Conservation (phyloP, 2,113 vertebrate genomes). For the Pandion haliaetus region DNA sequence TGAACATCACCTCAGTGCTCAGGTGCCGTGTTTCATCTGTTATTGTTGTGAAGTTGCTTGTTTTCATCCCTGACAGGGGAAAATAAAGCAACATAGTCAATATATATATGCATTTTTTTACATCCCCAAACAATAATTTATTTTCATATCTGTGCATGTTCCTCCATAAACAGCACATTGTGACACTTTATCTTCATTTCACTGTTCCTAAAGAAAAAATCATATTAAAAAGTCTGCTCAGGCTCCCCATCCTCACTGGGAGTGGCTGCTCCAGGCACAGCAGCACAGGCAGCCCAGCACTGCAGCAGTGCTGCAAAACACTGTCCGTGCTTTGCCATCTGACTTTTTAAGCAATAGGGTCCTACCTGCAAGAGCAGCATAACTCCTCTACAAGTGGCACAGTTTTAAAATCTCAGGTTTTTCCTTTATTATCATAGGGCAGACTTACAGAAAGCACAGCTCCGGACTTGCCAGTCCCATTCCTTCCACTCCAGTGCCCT, state of each 20-base stretch:
- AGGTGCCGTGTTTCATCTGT: not conserved
- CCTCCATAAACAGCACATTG: not conserved
- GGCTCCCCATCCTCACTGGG: not conserved
- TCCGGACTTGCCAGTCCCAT: not conserved
- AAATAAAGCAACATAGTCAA: not conserved
- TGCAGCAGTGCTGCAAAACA: not conserved
- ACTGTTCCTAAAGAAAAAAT: not conserved
- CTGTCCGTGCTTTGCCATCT: not conserved
- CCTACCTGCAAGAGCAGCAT: not conserved
- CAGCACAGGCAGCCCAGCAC: not conserved
- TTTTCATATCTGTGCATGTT: not conserved
- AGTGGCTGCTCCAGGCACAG: not conserved
- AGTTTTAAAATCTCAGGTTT: not conserved
- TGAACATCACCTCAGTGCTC: not conserved
- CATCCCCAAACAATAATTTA: not conserved
- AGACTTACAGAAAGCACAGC: not conserved
- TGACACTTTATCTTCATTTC: not conserved
- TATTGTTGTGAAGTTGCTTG: not conserved
- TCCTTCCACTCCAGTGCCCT: fast-evolving
- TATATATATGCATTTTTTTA: not conserved
- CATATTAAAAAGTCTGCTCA: not conserved
- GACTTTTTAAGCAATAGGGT: not conserved
- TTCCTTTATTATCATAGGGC: not conserved
- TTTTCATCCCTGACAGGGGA: not conserved
- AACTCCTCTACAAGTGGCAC: not conserved